Conservation (phyloP, 2,888 invertebrate species). For the Timema podura region DNA sequence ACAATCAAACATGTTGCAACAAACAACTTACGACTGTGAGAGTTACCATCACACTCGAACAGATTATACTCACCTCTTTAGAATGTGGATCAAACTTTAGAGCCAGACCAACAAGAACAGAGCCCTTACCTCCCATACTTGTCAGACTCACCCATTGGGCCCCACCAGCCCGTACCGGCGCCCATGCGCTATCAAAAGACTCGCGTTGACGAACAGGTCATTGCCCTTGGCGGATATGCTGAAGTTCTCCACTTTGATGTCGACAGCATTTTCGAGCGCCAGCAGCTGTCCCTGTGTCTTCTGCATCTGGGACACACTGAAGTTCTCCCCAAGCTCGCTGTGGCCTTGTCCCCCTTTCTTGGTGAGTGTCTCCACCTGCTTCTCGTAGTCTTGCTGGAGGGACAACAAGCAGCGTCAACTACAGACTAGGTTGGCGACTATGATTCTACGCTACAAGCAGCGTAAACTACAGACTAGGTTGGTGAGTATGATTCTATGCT, state of each 20-base stretch:
- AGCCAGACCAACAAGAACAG: too few relatives aligned
- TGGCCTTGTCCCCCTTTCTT: conserved; percentile 86
- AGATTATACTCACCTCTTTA: too few relatives aligned
- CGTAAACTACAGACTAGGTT: neutral
- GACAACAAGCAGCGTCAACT: neutral
- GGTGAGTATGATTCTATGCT: too few relatives aligned
- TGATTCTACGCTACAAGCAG: too few relatives aligned
- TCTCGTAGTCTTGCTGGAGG: conserved; percentile 76
- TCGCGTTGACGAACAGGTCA: conserved; percentile 94
- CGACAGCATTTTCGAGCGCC: conserved; percentile 87
- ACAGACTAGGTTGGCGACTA: neutral
- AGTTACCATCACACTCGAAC: too few relatives aligned
- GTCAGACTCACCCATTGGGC: conserved; percentile 75
- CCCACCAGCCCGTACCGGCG: conserved; percentile 96
- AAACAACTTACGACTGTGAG: too few relatives aligned
- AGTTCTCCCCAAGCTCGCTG: conserved; percentile 87
- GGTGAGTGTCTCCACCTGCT: conserved; percentile 77
- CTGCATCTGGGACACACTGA: conserved; percentile 86
- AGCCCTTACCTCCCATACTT: too few relatives aligned
- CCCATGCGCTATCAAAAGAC: conserved; percentile 86
- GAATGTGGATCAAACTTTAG: too few relatives aligned
- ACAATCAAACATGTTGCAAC: too few relatives aligned
- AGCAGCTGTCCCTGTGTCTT: conserved; percentile 64
- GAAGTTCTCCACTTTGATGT: conserved; percentile 98
- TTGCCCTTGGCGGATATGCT: conserved; percentile 97